Evolutionary conservation across 2,888 invertebrate species (phyloP), one percentile per base, ranked within the genome.

Genomic region (Germaria angustata): DNA sequence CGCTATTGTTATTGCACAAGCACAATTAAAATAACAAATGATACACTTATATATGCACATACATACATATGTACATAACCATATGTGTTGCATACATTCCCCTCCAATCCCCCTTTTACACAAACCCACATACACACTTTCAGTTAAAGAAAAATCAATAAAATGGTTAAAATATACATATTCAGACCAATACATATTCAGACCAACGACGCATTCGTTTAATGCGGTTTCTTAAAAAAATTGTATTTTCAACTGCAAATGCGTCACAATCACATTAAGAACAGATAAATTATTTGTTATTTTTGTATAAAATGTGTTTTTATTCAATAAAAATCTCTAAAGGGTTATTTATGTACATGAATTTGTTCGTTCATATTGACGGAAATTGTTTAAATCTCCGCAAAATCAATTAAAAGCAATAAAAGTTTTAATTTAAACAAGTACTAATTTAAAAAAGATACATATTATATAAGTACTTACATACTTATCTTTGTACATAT

Each of bases 91-190:
- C n/a, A n/a, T 28, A 28, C 28, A 28, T 28, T 28, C 28, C 28
- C 28, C 28, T 5, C 28, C 28, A 28, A 28, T 28, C 28, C 28
- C 28, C 28, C 28, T 28, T 6, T 28, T 6, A 5, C 28, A 28
- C 28, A 22, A 24, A 13, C 46, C 39, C 59, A 36, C 28, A 41
- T 8, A 44, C 61, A 61, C 28, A 22, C 8, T 36, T 9, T 1
- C 20, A 22, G 2, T 6, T 24, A 15, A 22, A 51, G 59, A 36
- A 72, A 72, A 80, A 80, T 80, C 79, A 53, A 80, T 80, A 78
- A 78, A 81, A 73, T 77, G 46, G 41, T 68, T 51, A 78, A 73
- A 69, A 78, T 75, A n/a, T n/a, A n/a, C n/a, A n/a, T n/a, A n/a
- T n/a, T n/a, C n/a, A n/a, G n/a, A n/a, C n/a, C n/a, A n/a, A n/a